Base-by-base conservation (phyloP, 1,140 invertebrate genomes). In the Caenorhabditis remanei region DNA sequence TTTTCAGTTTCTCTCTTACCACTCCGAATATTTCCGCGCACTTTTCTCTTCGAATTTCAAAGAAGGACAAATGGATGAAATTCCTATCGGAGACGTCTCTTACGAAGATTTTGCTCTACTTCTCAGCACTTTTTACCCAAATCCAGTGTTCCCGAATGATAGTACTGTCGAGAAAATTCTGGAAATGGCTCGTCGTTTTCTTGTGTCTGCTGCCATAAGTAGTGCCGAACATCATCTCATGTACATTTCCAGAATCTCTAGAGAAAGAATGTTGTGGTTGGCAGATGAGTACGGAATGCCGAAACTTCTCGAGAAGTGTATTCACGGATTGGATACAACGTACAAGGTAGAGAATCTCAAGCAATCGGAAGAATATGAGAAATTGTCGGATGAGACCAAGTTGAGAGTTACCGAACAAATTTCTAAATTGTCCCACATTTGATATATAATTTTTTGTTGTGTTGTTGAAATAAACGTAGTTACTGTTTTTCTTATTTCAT, bases 41-140 rank as follows among this genome's bases (percentile, higher is more conserved):
- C 61, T 65, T 24, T 65, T 65, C 24, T 32, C 61, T 1, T 32
- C 21, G 21, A 65, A 65, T 32, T 65, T 65, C 61, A 65, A 65
- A 24, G 61, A 65, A 16, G 32, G 61, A 24, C 6, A 40, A 24
- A 32, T 65, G 24, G 8, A 7, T 32, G 61, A 65, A 40, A 65
- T 65, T 16, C 21, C 21, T 3, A 65, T 65, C 7, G 14, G 32
- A 11, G 61, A 65, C 0, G 24, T 65, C 8, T 32, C 21, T 1
- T 65, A 65, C 61, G 24, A 65, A 8, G 61, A 65, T 16, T 40
- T 65, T 8, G 61, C 21, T 16, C 24, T 65, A 0, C 21, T 65
- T 0, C 9, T 24, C 11, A 65, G 61, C 24, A 65, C 7, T 32
- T 32, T 65, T 7, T 40, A 32, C 7, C 24, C 61, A 19, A 40